Base-by-base conservation (phyloP, 2,797 vertebrate species). In the Fratercula arctica region DNA sequence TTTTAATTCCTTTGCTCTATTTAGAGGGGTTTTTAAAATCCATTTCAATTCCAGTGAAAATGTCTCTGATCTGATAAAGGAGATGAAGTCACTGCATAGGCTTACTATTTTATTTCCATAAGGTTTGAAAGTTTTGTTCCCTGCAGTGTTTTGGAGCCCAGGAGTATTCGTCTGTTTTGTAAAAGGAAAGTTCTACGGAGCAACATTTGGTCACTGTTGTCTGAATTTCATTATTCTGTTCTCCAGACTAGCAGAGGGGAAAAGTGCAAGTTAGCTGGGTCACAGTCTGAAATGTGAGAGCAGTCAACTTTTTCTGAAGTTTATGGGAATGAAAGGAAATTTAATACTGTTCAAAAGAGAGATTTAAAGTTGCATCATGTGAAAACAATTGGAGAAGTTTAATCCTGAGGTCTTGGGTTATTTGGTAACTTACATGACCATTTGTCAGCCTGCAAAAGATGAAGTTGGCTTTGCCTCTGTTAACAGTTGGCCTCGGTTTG, bases 191-290 rank as follows among this genome's bases (percentile, higher is more conserved):
- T 76, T 93, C 95, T 90, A 72, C 15, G 0, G 88, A 89, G 82
- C 84, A 46, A 93, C 73, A 85, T 97, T 95, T 70, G 91, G 95
- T 97, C 97, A 94, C 90, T 25, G 64, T 60, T 91, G 96, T 97
- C 98, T 98, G 97, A 97, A 95, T 98, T 98, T 98, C 97, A 98
- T 98, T 98, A 98, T 88, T 95, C 82, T 7, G 81, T 81, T 97
- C 97, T 97, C 95, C 95, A 97, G 97, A 97, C 96, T 94, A 96
- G 96, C 87, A 95, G 97, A 96, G 97, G 97, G 97, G 95, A 92
- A 97, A 96, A 97, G 97, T 95, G 96, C 96, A 97, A 97, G 96
- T 92, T 96, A 96, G 94, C 87, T 88, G 95, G 96, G 97, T 97
- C 97, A 96, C 87, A 81, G 93, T 96, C 95, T 98, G 98, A 98